These are phyloP conservation scores for Cyclura pinguis DNA, from an alignment of 2,797 vertebrate species.

Conservation along the genomic window DNA sequence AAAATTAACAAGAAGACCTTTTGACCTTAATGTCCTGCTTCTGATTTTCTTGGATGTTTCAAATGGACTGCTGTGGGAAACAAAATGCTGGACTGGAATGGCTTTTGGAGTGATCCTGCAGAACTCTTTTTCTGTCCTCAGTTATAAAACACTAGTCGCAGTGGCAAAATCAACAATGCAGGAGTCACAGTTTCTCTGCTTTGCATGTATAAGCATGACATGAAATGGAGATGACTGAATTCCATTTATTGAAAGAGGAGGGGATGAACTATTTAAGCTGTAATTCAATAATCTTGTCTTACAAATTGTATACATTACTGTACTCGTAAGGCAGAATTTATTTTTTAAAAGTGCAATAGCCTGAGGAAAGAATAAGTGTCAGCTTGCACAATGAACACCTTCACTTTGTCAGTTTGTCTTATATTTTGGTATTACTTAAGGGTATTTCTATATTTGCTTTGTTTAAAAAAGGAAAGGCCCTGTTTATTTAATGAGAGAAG, in stretches of 20 bases:
- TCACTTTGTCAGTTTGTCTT: constrained; percentile 47
- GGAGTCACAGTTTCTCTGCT: constrained; percentile 27
- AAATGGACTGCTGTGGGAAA: background rate
- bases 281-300: constrained; percentile 37
- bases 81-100: background rate
- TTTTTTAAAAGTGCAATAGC: constrained; percentile 45
- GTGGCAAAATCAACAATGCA: background rate
- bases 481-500: constrained; percentile 5
- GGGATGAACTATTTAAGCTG: constrained; percentile 23
- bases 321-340: constrained; percentile 25
- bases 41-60: background rate
- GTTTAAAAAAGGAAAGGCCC: constrained; percentile 20
- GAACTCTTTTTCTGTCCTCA: background rate
- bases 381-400: constrained; percentile 33
- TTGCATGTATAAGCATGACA: fast-evolving
- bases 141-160: background rate
- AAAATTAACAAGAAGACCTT: background rate
- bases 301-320: constrained; percentile 26
- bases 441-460: constrained; percentile 38
- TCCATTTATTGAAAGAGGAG: constrained; percentile 20
- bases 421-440: constrained; percentile 34
- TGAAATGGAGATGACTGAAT: constrained; percentile 39
- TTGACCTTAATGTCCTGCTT: background rate
- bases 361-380: constrained; percentile 45
- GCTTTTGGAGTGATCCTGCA: background rate